Conservation (phyloP, 1,140 invertebrate genomes). For the Brachionus paranguensis region DNA sequence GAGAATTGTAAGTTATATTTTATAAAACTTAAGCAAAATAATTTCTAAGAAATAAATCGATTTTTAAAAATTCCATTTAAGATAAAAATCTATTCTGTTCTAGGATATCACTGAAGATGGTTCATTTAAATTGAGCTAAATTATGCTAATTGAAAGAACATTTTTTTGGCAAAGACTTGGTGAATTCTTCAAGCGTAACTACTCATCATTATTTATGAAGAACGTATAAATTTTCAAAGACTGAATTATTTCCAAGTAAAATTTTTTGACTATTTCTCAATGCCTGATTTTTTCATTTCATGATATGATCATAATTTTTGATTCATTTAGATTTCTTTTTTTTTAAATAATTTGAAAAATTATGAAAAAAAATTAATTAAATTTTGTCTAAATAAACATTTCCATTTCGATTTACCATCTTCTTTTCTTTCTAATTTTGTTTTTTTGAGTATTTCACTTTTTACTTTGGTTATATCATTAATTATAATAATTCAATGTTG, state of each 20-base stretch:
- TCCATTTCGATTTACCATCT: background rate
- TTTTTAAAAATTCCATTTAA: background rate
- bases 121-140: background rate
- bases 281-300: background rate
- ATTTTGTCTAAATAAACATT: conserved; percentile 30
- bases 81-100: background rate
- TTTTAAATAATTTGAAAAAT: background rate
- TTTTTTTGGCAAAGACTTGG: background rate
- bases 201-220: background rate
- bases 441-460: background rate
- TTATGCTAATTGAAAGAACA: background rate
- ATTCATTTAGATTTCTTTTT: background rate
- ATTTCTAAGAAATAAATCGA: background rate
- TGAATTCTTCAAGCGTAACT: background rate
- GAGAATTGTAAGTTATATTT: background rate
- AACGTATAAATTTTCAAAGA: background rate
- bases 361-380: conserved; percentile 27
- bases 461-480: background rate
- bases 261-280: background rate
- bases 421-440: background rate
- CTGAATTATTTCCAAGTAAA: background rate
- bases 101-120: background rate
- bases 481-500: conserved; percentile 1
- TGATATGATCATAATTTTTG: background rate
- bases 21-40: background rate